phyloP scores from a whole-genome alignment of 2,113 vertebrate genomes.

The Arothron firmamentum region DNA sequence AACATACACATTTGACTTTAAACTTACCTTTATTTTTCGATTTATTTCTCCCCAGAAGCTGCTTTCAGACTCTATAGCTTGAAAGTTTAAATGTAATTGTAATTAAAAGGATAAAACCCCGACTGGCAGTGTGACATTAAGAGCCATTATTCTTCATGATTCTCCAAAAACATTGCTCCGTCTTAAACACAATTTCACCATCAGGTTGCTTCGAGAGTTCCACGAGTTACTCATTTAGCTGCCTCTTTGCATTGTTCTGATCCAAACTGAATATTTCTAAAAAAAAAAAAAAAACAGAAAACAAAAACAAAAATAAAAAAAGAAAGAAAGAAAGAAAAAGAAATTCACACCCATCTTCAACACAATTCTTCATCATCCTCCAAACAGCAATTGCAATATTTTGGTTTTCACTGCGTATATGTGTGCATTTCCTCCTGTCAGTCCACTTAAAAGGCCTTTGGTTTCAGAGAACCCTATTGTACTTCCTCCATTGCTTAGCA shows the following conservation, averaged over 20 bases:
- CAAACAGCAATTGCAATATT: conserved; percentile 38
- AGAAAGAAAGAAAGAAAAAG: not conserved
- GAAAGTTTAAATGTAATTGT: too few species aligned
- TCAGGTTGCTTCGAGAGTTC: conserved; percentile 19
- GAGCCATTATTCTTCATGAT: conserved; percentile 31
- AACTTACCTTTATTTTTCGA: too few species aligned
- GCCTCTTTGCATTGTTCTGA: not conserved
- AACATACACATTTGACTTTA: too few species aligned
- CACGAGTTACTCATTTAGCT: conserved; percentile 5
- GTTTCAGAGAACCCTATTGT: conserved; percentile 81
- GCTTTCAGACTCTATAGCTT: too few species aligned
- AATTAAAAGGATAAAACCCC: conserved; percentile 6
- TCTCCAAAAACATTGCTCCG: conserved; percentile 42
- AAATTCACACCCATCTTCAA: too few species aligned
- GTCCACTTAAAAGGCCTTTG: conserved; percentile 77
- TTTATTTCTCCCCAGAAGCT: too few species aligned
- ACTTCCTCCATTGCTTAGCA: conserved; percentile 78
- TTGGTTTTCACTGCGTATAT: conserved; percentile 24
- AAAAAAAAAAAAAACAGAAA: too few species aligned
- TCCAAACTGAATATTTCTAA: too few species aligned
- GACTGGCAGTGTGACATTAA: conserved; percentile 32
- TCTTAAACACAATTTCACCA: conserved; percentile 38
- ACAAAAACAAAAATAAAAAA: not conserved
- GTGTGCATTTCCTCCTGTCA: conserved; percentile 64
- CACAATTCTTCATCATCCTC: conserved; percentile 7